Conservation (phyloP, 2,113 vertebrate genomes). For the Tragelaphus buxtoni region DNA sequence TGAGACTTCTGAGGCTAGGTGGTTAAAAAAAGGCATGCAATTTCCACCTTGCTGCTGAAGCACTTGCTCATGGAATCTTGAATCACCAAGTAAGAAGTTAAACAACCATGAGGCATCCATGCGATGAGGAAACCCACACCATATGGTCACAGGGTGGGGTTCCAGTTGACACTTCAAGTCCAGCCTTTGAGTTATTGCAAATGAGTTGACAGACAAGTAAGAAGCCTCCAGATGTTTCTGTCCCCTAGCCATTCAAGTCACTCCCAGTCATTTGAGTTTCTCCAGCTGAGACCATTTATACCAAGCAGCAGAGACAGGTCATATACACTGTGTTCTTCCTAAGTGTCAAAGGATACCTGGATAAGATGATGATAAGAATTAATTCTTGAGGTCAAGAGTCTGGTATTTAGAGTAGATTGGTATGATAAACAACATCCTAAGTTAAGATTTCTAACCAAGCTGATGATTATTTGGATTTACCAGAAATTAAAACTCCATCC, state of each 20-base stretch:
- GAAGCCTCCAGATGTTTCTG: background rate
- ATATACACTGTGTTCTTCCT: background rate
- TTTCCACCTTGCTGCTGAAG: background rate
- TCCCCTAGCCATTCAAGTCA: background rate
- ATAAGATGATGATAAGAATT: background rate
- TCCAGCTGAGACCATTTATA: background rate
- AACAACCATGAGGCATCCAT: background rate
- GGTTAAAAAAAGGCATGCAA: background rate
- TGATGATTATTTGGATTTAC: background rate
- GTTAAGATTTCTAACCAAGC: background rate
- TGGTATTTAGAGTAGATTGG: background rate
- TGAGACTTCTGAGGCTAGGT: background rate
- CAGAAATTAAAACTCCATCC: background rate
- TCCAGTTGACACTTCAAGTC: background rate
- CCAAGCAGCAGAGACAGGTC: background rate
- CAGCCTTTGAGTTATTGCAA: background rate
- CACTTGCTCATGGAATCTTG: background rate
- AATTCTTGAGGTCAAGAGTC: background rate
- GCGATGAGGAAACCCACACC: background rate
- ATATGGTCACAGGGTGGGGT: background rate
- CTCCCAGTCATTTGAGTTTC: background rate
- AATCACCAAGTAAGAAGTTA: background rate
- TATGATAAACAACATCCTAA: background rate
- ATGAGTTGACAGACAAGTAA: background rate
- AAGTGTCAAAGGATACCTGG: background rate